Evolutionary conservation across 2,797 vertebrate species (phyloP), one percentile per base, ranked within the genome.

Genomic region (Harpagifer antarcticus): DNA sequence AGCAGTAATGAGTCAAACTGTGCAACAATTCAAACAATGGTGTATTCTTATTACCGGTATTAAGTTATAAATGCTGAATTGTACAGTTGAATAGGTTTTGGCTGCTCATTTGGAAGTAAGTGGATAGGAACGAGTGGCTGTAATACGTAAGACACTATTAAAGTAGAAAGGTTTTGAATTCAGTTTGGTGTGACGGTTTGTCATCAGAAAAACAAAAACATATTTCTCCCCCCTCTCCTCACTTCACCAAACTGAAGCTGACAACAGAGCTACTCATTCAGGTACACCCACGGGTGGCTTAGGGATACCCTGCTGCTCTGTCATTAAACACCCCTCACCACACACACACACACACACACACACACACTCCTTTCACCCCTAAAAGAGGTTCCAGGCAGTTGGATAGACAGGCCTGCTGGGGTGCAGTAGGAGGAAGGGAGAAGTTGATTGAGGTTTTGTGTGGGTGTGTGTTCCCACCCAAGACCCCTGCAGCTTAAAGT

Each of bases 381-480:
- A 63, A 76, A 81, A 58, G 88, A 83, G 84, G 86, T 72, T 89
- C 78, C 84, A 86, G 79, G 74, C 82, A 88, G 85, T 67, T 76
- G 59, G 62, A 66, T 70, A 44, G 27, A 89, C 84, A 81, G 70
- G 44, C 77, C 67, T 68, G 40, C 33, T 50, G 85, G 74, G 88
- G 47, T 74, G 70, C 72, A 75, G 42, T 4, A 23, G 72, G 72
- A 67, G 73, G 66, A 57, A 5, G 60, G 50, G 74, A 47, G 76
- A 79, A 42, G 76, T 78, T 81, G 84, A 89, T 88, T 89, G 86
- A 81, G 72, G 56, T 74, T 72, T 23, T 75, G 82, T 12, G 56
- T 86, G 77, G 71, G 69, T 76, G 78, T 83, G 56, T 72, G 71
- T 78, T 85, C 82, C 78, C 72, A 82, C 86, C 69, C 73, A 52